Evolutionary conservation across 2,888 invertebrate species (phyloP).

Genomic region (Clivina fossor): DNA sequence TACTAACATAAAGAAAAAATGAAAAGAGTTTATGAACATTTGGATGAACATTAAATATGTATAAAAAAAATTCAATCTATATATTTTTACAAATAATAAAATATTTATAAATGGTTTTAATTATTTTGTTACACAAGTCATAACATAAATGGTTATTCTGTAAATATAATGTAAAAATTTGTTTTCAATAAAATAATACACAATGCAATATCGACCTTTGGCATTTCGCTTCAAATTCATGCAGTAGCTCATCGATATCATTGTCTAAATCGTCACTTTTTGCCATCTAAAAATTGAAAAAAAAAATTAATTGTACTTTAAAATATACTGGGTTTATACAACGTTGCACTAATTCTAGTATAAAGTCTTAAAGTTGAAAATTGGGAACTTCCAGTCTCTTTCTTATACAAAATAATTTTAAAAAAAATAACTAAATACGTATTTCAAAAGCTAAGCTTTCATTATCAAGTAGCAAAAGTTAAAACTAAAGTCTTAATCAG

Average conservation of each 20-base stretch:
- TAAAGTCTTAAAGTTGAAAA: too few species aligned
- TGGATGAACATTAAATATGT: conserved; percentile 4
- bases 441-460: too few species aligned
- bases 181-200: conserved; percentile 84
- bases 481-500: too few species aligned
- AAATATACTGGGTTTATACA: too few species aligned
- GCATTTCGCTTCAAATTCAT: conserved; percentile 89
- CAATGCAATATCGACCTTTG: conserved; percentile 88
- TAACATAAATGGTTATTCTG: conserved; percentile 12
- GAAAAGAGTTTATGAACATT: neutral
- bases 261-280: conserved; percentile 93
- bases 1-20: too few species aligned
- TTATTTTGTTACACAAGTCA: conserved; percentile 1
- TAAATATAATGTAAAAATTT: conserved; percentile 27
- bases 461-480: too few species aligned
- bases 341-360: too few species aligned
- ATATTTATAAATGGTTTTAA: conserved; percentile 21
- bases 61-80: conserved; percentile 19
- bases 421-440: too few species aligned
- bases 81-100: neutral
- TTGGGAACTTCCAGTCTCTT: too few species aligned
- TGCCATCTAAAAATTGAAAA: conserved; percentile 71
- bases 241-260: conserved; percentile 94
- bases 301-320: conserved; percentile 16
- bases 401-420: too few species aligned